These are phyloP conservation scores for Sphenodon punctatus DNA, from an alignment of 2,797 vertebrate genomes.

Conservation along the genomic window DNA sequence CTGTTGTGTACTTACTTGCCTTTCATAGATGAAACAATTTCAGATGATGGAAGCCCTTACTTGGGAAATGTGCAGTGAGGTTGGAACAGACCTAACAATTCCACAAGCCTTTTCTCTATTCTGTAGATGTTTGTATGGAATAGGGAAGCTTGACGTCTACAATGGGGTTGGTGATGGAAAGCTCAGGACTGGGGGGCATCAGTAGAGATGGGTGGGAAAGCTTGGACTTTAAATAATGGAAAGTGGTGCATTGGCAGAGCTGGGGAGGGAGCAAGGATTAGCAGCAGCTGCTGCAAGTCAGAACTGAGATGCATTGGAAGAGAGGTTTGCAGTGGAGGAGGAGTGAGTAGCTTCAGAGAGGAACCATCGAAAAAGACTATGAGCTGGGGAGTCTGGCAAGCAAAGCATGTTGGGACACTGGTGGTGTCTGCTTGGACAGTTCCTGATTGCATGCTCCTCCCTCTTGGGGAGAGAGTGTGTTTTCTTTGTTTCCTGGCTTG, in stretches of 20 bases:
- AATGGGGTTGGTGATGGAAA: background rate
- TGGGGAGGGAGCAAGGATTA: background rate
- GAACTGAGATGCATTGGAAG: background rate
- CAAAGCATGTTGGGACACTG: slow-evolving; percentile 65
- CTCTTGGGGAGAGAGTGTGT: slow-evolving; percentile 55
- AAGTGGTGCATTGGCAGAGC: background rate
- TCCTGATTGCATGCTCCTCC: slow-evolving; percentile 65
- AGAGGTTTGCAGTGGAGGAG: background rate
- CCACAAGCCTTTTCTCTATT: background rate
- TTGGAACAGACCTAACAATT: background rate
- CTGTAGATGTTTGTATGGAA: background rate
- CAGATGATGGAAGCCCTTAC: rapidly evolving
- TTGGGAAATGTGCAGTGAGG: background rate
- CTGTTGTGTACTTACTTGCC: too few relatives aligned
- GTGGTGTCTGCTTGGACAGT: slow-evolving; percentile 48
- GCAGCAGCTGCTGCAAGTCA: background rate
- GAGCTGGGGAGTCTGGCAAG: background rate
- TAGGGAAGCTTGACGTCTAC: background rate
- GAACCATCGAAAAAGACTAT: background rate
- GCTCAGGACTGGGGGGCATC: background rate
- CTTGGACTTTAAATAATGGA: background rate
- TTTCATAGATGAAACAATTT: too few relatives aligned
- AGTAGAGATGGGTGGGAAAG: background rate
- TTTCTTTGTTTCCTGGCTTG: slow-evolving; percentile 68
- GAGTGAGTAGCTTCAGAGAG: background rate